Evolutionary conservation across 2,797 vertebrate genomes (phyloP).

Genomic region (Amblyraja radiata): DNA sequence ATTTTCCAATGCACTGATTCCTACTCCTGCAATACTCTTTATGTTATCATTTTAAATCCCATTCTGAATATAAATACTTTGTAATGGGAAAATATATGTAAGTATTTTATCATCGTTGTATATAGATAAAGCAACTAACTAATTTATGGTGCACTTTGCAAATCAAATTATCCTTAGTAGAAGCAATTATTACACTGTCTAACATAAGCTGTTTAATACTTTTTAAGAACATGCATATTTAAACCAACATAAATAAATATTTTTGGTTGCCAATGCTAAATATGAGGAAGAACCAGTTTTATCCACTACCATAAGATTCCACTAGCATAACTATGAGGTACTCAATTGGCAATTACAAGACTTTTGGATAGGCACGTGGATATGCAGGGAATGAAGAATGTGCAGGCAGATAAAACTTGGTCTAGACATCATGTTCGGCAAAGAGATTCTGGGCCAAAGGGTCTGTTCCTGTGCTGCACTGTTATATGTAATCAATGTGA

Average conservation of each 20-base stretch:
- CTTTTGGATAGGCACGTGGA: too few relatives aligned
- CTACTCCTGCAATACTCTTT: not conserved
- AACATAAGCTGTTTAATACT: not conserved
- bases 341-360: too few relatives aligned
- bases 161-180: not conserved
- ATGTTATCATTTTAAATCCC: not conserved
- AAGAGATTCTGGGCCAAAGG: too few relatives aligned
- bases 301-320: too few relatives aligned
- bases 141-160: not conserved
- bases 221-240: not conserved
- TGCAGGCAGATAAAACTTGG: too few relatives aligned
- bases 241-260: not conserved
- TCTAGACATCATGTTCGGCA: too few relatives aligned
- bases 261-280: too few relatives aligned
- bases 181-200: not conserved
- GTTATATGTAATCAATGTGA: too few relatives aligned
- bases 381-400: too few relatives aligned
- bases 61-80: not conserved
- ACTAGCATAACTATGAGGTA: too few relatives aligned
- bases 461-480: too few relatives aligned
- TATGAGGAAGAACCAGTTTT: too few relatives aligned
- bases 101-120: not conserved
- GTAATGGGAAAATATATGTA: not conserved
- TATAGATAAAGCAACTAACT: not conserved
- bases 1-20: not conserved